A percentile compares a stretch with the other conserved stretches of the same genome.
Evolutionary conservation across 2,888 invertebrate genomes (phyloP).

Genomic region (Minunthozetes semirufus): DNA sequence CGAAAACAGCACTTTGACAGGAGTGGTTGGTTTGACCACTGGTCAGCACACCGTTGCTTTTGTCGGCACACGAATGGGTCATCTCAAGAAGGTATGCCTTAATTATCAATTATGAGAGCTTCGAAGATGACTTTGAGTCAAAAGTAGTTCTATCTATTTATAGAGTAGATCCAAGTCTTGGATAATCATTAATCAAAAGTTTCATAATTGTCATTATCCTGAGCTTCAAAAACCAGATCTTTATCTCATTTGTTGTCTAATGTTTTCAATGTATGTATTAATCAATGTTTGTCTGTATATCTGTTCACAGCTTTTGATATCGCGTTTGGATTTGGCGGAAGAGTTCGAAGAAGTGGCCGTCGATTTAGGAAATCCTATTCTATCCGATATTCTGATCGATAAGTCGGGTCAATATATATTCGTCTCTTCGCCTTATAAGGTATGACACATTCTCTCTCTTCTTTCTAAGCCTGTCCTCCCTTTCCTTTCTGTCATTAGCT

Average conservation of each 20-base stretch:
- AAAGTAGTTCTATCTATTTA: too few relatives aligned
- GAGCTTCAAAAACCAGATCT: too few relatives aligned
- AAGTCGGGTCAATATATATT: constrained; percentile 75
- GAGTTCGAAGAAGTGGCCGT: constrained; percentile 79
- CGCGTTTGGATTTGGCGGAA: constrained; percentile 60
- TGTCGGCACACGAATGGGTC: constrained; percentile 76
- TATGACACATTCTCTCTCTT: constrained; percentile 47
- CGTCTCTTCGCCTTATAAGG: constrained; percentile 69
- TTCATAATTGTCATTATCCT: too few relatives aligned
- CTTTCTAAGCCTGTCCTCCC: not conserved
- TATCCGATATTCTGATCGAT: constrained; percentile 80
- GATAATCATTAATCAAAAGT: too few relatives aligned
- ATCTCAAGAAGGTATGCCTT: constrained; percentile 38
- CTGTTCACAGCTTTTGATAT: constrained; percentile 57
- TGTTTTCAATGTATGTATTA: not conserved
- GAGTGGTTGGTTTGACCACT: constrained; percentile 76
- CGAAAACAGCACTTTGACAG: constrained; percentile 59
- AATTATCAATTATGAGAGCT: too few relatives aligned
- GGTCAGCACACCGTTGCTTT: constrained; percentile 82
- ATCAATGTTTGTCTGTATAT: not conserved
- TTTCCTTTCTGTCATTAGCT: not conserved
- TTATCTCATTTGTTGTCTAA: not conserved
- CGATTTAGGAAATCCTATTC: constrained; percentile 65
- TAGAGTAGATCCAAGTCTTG: too few relatives aligned
- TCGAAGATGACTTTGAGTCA: too few relatives aligned